Evolutionary conservation across 2,797 vertebrate species (phyloP).

Genomic region (Rhabdophis nuchalis): DNA sequence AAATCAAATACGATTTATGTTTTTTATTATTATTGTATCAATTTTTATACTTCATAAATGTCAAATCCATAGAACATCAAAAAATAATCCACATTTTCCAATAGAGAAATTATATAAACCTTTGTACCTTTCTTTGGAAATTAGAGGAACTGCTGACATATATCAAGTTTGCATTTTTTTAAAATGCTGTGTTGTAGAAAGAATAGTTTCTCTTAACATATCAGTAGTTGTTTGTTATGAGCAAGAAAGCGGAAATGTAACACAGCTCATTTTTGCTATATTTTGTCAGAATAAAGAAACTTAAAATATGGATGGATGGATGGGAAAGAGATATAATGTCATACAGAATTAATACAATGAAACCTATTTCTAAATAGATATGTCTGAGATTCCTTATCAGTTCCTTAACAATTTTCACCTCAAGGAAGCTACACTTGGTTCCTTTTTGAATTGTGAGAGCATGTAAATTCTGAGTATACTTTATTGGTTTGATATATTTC

Average conservation of each 20-base stretch:
- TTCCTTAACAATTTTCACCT: background rate
- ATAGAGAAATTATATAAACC: background rate
- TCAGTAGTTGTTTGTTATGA: background rate
- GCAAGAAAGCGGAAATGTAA: background rate
- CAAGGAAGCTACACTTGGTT: background rate
- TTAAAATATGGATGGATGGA: background rate
- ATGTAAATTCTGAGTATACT: background rate
- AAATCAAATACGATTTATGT: background rate
- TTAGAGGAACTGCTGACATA: background rate
- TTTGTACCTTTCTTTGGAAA: background rate
- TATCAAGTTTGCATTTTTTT: background rate
- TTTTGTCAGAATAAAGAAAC: background rate
- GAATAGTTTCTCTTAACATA: slow-evolving; percentile 19
- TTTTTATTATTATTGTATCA: background rate
- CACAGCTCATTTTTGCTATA: background rate
- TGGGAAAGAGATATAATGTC: background rate
- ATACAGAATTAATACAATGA: background rate
- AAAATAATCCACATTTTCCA: background rate
- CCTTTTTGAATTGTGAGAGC: background rate
- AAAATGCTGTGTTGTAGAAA: background rate
- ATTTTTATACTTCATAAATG: background rate
- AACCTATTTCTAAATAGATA: background rate
- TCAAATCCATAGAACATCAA: background rate
- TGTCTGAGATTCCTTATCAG: background rate
- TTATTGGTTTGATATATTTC: background rate